A percentile compares a stretch with the other conserved stretches of the same genome.
Conservation (phyloP, 2,797 vertebrate species). For the Gallinago solitaria region DNA sequence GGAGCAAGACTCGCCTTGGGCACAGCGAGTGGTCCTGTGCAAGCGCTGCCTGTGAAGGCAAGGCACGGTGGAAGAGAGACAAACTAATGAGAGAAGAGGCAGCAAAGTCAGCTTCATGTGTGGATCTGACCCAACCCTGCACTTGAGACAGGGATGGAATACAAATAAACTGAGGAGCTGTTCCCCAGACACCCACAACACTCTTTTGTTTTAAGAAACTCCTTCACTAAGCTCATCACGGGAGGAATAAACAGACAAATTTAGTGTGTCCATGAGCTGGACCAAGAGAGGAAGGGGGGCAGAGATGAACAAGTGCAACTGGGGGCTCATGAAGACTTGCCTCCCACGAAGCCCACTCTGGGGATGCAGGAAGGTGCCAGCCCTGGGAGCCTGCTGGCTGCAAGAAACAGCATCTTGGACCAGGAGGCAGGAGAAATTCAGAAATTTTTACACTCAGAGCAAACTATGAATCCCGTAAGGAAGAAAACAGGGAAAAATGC, state of each 20-base stretch:
- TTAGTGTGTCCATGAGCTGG: neutral
- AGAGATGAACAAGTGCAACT: neutral
- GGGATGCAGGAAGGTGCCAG: neutral
- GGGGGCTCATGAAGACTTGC: neutral
- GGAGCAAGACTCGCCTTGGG: neutral
- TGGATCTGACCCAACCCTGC: neutral
- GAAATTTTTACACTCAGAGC: neutral
- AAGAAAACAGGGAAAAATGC: neutral
- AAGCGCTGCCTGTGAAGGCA: neutral
- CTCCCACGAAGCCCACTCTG: rapidly evolving
- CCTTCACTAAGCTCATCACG: rapidly evolving
- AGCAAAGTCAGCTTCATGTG: neutral
- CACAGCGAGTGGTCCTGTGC: neutral
- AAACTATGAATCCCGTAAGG: neutral
- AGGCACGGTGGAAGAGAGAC: neutral
- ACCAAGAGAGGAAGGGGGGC: neutral
- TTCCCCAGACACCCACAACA: neutral
- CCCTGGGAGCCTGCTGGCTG: neutral
- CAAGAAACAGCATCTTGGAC: neutral
- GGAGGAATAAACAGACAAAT: neutral
- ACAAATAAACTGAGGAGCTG: neutral
- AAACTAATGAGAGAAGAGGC: neutral
- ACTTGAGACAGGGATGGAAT: neutral
- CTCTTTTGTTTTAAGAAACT: neutral
- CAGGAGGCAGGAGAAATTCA: neutral